Evolutionary conservation across 2,888 invertebrate species (phyloP).

Genomic region (Anagyrus pseudococci): DNA sequence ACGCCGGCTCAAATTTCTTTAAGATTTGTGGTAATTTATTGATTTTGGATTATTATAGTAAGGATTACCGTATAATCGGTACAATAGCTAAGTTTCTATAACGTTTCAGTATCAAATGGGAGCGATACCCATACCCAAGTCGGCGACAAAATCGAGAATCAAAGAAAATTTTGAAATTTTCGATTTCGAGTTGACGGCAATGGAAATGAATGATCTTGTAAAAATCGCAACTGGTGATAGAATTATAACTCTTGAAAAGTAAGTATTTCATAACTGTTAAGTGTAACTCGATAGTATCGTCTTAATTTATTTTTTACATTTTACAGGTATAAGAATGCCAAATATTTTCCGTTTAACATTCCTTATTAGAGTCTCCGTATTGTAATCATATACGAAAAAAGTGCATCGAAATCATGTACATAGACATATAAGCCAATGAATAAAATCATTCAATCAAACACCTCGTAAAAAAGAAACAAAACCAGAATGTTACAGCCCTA

Average conservation of each 20-base stretch:
- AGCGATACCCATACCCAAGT: slow-evolving; percentile 71
- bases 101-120: slow-evolving; percentile 54
- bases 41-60: neutral
- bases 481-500: too few species aligned
- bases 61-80: too few species aligned
- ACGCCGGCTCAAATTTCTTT: slow-evolving; percentile 75
- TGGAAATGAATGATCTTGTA: slow-evolving; percentile 62
- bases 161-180: slow-evolving; percentile 69
- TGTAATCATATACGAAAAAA: too few species aligned
- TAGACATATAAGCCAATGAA: too few species aligned
- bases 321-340: slow-evolving; percentile 4
- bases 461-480: too few species aligned
- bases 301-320: neutral
- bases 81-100: too few species aligned
- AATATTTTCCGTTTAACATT: slow-evolving; percentile 20
- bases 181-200: slow-evolving; percentile 67
- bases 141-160: slow-evolving; percentile 68
- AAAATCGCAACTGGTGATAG: slow-evolving; percentile 70
- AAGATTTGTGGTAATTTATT: slow-evolving; percentile 65
- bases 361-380: slow-evolving; percentile 10
- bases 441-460: too few species aligned
- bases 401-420: too few species aligned
- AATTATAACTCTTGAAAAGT: slow-evolving; percentile 68
- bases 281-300: neutral
- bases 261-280: slow-evolving; percentile 53